Conservation (phyloP, 2,797 vertebrate genomes). For the Mus minutoides region DNA sequence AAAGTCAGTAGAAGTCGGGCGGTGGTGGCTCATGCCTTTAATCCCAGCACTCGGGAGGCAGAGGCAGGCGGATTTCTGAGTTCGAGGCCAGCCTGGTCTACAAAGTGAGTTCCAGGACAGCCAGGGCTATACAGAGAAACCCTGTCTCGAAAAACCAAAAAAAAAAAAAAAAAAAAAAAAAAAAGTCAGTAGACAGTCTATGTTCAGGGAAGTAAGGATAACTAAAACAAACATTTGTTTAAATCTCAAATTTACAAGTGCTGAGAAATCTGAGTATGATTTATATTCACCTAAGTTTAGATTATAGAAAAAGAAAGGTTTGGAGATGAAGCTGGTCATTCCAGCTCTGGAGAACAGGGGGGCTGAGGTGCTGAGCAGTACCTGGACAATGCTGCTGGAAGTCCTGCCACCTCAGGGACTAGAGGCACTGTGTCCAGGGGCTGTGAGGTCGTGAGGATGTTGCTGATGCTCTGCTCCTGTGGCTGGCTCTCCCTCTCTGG, state of each 20-base stretch:
- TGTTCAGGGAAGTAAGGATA: conserved; percentile 13
- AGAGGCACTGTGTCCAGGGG: conserved; percentile 89
- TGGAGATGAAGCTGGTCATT: conserved; percentile 44
- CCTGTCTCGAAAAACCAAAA: too few species aligned
- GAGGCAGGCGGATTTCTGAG: too few species aligned
- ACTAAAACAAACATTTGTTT: conserved; percentile 38
- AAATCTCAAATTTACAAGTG: conserved; percentile 52
- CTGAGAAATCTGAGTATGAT: not conserved
- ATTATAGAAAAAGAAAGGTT: conserved; percentile 12
- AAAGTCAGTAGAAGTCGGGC: not conserved
- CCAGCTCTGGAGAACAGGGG: conserved; percentile 13
- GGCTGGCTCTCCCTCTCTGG: conserved; percentile 71
- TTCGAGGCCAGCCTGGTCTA: too few species aligned
- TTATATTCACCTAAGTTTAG: conserved; percentile 64
- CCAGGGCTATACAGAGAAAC: too few species aligned
- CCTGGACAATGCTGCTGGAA: conserved; percentile 83
- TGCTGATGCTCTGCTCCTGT: conserved; percentile 84
- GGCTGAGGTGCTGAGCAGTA: conserved; percentile 68
- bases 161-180: not conserved
- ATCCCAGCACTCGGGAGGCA: too few species aligned
- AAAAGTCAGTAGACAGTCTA: not conserved
- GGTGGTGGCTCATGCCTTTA: too few species aligned
- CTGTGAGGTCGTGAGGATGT: conserved; percentile 90
- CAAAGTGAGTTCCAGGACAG: too few species aligned
- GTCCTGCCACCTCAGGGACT: conserved; percentile 86